Base-by-base conservation (phyloP, 2,113 vertebrate genomes). In the Baryphthengus martii region DNA sequence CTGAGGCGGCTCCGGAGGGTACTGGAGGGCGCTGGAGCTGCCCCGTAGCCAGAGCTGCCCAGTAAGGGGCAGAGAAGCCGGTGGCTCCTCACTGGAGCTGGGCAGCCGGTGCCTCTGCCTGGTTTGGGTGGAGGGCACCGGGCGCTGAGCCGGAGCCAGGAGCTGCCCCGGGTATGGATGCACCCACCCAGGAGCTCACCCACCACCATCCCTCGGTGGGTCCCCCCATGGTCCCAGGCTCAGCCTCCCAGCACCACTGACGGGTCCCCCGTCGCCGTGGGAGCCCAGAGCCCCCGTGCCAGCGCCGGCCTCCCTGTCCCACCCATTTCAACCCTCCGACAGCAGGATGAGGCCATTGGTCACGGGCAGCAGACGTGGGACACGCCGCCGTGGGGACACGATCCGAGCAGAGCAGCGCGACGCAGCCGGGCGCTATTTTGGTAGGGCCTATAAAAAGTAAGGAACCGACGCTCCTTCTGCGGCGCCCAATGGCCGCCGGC, bases 211-310 rank as follows among this genome's bases (percentile, higher is more conserved):
- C 2, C 76, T 44, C 11, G 2, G 75, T 5, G 45, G 52, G 23
- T 19, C 3, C 10, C 25, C 26, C 17, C 9, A 3, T 4, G 14
- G 9, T 18, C 31, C 49, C 31, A 5, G 12, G 53, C 40, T 31
- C 61, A 44, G 35, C 42, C 23, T 12, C 55, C 24, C 15, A 3
- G 29, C 7, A 19, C 52, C 13, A 15, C 52, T 7, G 26, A 29
- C 0, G 5, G 10, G 13, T 26, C 12, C 17, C n/a, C 2, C 2
- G 25, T 4, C 0, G 31, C 65, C 5, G 11, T 0, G 19, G 26
- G 6, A 6, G 53, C 45, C 3, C 56, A 9, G 20, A 12, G 24
- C 56, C 58, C 18, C 29, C 6, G 4, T 2, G 12, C 47, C 59
- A 56, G 29, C 56, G 39, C 14, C 2, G 3, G 13, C 5, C n/a